phyloP scores from a whole-genome alignment of 2,888 invertebrate species.

The Scaptomyza flava region DNA sequence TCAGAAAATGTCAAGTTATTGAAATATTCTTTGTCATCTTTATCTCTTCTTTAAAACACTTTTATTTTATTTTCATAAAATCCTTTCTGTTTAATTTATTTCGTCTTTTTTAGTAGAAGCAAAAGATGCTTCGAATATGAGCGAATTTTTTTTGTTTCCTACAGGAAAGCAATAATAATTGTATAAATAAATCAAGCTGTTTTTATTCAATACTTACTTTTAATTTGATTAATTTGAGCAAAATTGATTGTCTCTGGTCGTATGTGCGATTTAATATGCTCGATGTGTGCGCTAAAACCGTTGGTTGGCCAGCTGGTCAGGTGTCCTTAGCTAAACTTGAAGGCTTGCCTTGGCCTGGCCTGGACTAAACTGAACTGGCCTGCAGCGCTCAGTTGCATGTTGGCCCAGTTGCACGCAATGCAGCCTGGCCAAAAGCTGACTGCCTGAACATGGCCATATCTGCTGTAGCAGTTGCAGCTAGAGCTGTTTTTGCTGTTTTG shows the following conservation, averaged over 20 bases:
- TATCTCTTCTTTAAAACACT: no score
- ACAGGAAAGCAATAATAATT: no score
- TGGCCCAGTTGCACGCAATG: slow-evolving; percentile 56
- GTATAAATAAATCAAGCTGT: no score
- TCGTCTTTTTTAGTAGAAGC: no score
- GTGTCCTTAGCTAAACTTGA: slow-evolving; percentile 59
- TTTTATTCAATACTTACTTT: no score
- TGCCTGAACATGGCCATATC: slow-evolving; percentile 46
- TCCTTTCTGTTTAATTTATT: no score
- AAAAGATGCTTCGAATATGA: no score
- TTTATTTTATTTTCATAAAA: no score
- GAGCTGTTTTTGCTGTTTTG: slow-evolving; percentile 8
- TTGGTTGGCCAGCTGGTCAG: slow-evolving; percentile 41
- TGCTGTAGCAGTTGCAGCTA: slow-evolving; percentile 4
- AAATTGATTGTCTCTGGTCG: no score
- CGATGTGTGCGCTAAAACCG: not conserved
- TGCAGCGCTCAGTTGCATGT: slow-evolving; percentile 51
- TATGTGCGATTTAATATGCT: not conserved
- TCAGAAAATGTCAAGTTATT: no score
- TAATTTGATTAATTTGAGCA: not conserved
- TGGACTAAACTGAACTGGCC: slow-evolving; percentile 22
- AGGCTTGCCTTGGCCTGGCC: slow-evolving; percentile 45
- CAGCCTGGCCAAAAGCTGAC: slow-evolving; percentile 28
- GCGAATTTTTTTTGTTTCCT: no score
- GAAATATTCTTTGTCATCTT: no score